Evolutionary conservation across 2,797 vertebrate genomes (phyloP).

Genomic region (Megaceryle alcyon): DNA sequence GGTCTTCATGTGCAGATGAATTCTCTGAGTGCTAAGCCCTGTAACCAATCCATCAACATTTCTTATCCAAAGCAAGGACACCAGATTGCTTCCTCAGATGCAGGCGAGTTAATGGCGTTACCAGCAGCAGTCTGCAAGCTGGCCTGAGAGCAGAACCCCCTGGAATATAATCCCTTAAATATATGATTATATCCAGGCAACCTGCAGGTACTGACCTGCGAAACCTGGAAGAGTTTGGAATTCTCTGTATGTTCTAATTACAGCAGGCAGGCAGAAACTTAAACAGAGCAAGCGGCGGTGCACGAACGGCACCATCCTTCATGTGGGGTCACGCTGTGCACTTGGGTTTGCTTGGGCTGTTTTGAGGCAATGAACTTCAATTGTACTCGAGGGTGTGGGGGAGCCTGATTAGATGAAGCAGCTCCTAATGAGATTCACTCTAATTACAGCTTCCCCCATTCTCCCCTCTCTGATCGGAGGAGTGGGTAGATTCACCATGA

Average conservation of each 20-base stretch:
- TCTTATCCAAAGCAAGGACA: not conserved
- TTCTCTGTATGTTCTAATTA: not conserved
- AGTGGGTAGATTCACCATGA: constrained; percentile 82
- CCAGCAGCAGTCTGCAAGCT: not conserved
- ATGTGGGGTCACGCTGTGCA: constrained; percentile 4
- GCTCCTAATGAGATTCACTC: constrained; percentile 87
- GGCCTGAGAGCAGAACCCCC: not conserved
- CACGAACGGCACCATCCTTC: not conserved
- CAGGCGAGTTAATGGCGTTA: fast-evolving
- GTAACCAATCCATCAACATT: not conserved
- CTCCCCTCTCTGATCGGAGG: constrained; percentile 75
- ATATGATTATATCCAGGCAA: not conserved
- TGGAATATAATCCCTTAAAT: not conserved
- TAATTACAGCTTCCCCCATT: constrained; percentile 87
- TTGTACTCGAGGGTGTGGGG: constrained; percentile 74
- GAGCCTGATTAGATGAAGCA: constrained; percentile 82
- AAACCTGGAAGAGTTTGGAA: not conserved
- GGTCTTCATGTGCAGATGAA: not conserved
- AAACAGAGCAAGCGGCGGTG: not conserved
- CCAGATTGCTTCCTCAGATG: not conserved
- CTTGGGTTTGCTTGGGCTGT: constrained; percentile 59
- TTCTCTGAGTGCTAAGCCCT: fast-evolving
- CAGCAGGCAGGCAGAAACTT: not conserved
- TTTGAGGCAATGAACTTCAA: constrained; percentile 70
- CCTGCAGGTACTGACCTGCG: not conserved